Base-by-base conservation (phyloP, 2,888 invertebrate species). In the Pyrrhia umbra region DNA sequence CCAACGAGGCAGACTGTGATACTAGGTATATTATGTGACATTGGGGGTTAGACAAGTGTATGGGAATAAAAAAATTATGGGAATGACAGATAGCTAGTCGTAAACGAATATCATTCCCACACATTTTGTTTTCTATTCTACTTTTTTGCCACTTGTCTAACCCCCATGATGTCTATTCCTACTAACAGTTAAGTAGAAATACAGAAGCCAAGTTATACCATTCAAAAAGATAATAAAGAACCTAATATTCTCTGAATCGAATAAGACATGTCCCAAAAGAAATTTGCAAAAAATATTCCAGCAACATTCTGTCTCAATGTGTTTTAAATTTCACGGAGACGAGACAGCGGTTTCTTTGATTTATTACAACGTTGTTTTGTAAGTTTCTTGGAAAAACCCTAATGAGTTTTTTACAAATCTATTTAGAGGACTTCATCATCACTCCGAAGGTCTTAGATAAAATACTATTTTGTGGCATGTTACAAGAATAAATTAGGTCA, bases 291-390 rank as follows among this genome's bases (percentile, higher is more conserved):
- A 54, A 27, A 56, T 56, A 56, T 64, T 21, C 4, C 9, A 23
- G 30, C 18, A 57, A 67, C 46, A 46, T 30, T n/a, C 30, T 10
- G 0, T 37, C n/a, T 1, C 18, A 57, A 40, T 46, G 16, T 67
- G 57, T 67, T 64, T 57, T 16, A 67, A 56, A 64, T 57, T 46
- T 8, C 23, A 45, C 37, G 39, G 23, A 8, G 39, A 45, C 37
- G 10, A 20, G 9, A 20, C 5, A 18, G 18, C 39, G 23, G 18
- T 55, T 39, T 66, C 45, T 23, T 37, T 64, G 67, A 67, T 46
- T 64, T 64, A 64, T 64, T 67, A 18, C 15, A 20, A 40, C 27
- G 9, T 0, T 39, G 34, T 65, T 65, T 65, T 10, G 23, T 57
- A 64, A 43, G 25, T 25, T 51, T 21, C 21, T 55, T 15, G 9